phyloP scores from a whole-genome alignment of 2,797 vertebrate species.

The Amblyraja radiata region DNA sequence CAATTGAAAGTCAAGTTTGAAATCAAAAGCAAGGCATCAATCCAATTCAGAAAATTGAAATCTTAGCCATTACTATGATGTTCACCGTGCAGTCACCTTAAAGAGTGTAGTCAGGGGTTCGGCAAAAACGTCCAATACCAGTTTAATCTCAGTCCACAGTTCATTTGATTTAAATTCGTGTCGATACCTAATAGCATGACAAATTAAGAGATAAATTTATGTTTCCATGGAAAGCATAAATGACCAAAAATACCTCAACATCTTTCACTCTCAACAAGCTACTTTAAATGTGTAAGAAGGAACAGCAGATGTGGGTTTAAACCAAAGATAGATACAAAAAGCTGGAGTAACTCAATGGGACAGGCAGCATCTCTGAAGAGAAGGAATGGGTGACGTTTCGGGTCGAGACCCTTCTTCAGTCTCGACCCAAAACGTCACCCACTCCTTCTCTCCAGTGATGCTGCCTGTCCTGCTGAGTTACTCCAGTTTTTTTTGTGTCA shows the following conservation, averaged over 20 bases:
- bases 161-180: conserved; percentile 98
- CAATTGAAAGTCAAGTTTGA: conserved; percentile 4
- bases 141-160: conserved; percentile 93
- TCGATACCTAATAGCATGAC: conserved; percentile 70
- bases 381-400: no score
- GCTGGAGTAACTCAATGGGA: no score
- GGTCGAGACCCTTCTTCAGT: no score
- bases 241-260: neutral
- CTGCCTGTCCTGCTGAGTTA: no score
- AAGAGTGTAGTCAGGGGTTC: conserved; percentile 89
- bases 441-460: no score
- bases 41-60: neutral
- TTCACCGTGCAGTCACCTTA: conserved; percentile 66
- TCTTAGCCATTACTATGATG: neutral
- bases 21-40: neutral
- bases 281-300: neutral
- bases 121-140: conserved; percentile 93
- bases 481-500: no score
- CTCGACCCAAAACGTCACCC: no score
- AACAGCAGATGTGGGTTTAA: no score
- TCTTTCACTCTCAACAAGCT: neutral
- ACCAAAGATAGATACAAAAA: no score
- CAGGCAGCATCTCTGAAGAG: no score
- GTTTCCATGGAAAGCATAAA: neutral
- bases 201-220: neutral